These are phyloP conservation scores for Stictonetta naevosa DNA, from an alignment of 2,113 vertebrate species.

Conservation along the genomic window DNA sequence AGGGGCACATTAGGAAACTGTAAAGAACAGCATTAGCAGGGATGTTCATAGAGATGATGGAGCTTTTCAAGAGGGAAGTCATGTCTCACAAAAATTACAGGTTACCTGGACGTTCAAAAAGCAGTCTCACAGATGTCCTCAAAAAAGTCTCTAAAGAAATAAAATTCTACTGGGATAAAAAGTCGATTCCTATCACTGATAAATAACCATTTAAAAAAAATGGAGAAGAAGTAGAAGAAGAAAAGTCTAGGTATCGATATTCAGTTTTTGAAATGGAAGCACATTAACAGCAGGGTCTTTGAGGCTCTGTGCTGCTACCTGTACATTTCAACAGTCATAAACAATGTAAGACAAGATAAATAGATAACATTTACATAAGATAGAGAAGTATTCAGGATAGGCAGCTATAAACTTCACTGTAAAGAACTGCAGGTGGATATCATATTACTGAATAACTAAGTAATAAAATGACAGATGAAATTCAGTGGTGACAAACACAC, in stretches of 20 bases:
- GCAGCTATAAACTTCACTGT: not conserved
- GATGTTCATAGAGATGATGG: not conserved
- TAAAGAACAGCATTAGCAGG: not conserved
- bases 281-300: not conserved
- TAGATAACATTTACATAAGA: not conserved
- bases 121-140: not conserved
- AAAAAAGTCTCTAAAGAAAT: not conserved
- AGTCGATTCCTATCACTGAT: not conserved
- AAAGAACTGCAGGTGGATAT: not conserved
- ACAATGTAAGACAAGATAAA: not conserved
- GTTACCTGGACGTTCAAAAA: not conserved
- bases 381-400: not conserved
- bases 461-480: not conserved
- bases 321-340: not conserved
- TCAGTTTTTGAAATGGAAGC: not conserved
- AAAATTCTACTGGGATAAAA: not conserved
- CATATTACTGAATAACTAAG: not conserved
- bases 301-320: not conserved
- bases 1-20: not conserved
- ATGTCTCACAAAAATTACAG: not conserved
- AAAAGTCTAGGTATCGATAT: not conserved
- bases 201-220: not conserved
- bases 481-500: not conserved
- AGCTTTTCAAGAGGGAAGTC: not conserved
- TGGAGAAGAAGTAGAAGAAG: too few species aligned